These are phyloP conservation scores for Enteromius paludinosus DNA, from an alignment of 2,797 vertebrate species.

Conservation along the genomic window DNA sequence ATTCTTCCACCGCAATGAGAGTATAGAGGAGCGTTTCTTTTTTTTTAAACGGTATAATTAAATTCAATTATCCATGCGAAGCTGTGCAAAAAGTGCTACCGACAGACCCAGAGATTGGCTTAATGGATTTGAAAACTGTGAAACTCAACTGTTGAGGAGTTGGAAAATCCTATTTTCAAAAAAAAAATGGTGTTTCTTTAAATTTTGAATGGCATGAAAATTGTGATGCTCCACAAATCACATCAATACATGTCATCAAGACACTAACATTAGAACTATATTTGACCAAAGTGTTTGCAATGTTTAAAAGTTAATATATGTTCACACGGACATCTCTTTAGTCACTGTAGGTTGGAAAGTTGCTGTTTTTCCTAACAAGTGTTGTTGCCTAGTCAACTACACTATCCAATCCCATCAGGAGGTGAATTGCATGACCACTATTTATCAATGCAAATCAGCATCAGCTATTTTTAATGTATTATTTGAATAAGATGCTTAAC, in stretches of 20 bases:
- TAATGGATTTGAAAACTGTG: too few relatives aligned
- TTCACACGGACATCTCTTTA: neutral
- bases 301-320: neutral
- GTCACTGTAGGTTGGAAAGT: neutral
- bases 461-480: neutral
- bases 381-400: neutral
- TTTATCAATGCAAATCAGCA: neutral
- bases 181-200: too few relatives aligned
- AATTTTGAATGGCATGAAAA: neutral
- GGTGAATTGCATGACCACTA: neutral
- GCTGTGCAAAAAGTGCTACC: too few relatives aligned
- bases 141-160: too few relatives aligned
- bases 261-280: neutral
- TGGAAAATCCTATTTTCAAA: too few relatives aligned
- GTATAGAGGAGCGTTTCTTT: too few relatives aligned
- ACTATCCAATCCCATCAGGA: neutral
- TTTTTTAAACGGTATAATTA: too few relatives aligned
- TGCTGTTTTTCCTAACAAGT: neutral
- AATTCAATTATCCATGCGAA: too few relatives aligned
- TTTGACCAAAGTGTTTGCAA: neutral
- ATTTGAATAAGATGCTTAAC: neutral
- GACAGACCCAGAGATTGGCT: too few relatives aligned
- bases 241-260: neutral
- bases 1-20: too few relatives aligned
- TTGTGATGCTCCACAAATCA: neutral